Conservation (phyloP, 2,797 vertebrate species). For the Microctenopoma stevenorrisi region DNA sequence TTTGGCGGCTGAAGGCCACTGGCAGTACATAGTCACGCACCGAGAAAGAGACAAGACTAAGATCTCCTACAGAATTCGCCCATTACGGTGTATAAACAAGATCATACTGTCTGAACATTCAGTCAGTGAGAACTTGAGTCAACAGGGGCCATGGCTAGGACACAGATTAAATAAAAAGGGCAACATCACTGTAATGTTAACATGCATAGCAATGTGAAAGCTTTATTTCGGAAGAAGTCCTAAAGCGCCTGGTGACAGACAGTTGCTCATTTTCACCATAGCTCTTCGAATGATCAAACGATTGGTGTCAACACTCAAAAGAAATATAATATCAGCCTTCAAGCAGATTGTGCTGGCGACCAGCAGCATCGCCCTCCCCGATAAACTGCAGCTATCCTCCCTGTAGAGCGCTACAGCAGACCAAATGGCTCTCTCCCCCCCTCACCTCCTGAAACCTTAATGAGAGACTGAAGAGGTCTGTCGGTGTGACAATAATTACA, state of each 20-base stretch:
- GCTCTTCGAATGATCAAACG: conserved; percentile 17
- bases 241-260: conserved; percentile 28
- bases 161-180: conserved; percentile 36
- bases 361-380: conserved; percentile 15
- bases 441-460: conserved; percentile 67
- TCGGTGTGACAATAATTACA: conserved; percentile 79
- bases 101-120: conserved; percentile 25
- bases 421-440: conserved; percentile 59
- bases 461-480: conserved; percentile 76
- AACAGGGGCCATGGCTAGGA: conserved; percentile 35
- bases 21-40: conserved; percentile 34
- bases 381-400: conserved; percentile 32
- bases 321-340: conserved; percentile 36
- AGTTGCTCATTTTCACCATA: conserved; percentile 25
- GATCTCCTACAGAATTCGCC: conserved; percentile 23
- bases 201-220: conserved; percentile 22
- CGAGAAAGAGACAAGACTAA: conserved; percentile 19
- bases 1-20: conserved; percentile 66
- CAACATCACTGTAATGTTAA: conserved; percentile 46
- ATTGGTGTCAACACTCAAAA: conserved; percentile 6
- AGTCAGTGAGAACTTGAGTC: conserved; percentile 28
- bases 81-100: conserved; percentile 16
- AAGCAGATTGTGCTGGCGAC: conserved; percentile 41
- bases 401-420: conserved; percentile 45
- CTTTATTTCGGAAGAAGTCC: conserved; percentile 19